phyloP scores from a whole-genome alignment of 2,888 invertebrate species.

The Lepidocyrtoides sp. region DNA sequence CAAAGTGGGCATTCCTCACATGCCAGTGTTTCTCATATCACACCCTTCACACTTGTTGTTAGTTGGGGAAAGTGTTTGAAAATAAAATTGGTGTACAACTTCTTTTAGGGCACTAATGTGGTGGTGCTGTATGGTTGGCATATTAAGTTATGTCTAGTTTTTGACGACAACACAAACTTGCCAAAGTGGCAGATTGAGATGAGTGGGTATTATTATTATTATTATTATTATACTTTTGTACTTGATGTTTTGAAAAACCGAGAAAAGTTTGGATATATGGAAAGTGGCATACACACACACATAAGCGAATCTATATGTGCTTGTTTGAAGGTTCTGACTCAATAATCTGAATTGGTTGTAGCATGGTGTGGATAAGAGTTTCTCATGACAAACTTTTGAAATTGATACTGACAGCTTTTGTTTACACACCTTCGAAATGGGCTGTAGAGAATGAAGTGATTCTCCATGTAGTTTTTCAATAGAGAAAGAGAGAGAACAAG shows the following conservation, averaged over 20 bases:
- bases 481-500: slow-evolving; percentile 50
- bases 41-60: slow-evolving; percentile 47
- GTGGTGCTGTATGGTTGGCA: not conserved
- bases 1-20: slow-evolving; percentile 46
- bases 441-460: slow-evolving; percentile 72
- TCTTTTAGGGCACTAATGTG: not conserved
- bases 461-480: slow-evolving; percentile 62
- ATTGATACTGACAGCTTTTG: slow-evolving; percentile 77
- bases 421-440: slow-evolving; percentile 65
- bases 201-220: slow-evolving; percentile 44
- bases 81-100: slow-evolving; percentile 17
- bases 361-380: slow-evolving; percentile 44
- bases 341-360: slow-evolving; percentile 9
- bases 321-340: not conserved
- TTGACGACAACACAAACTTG: not conserved
- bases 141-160: not conserved
- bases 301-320: too few relatives aligned
- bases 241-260: slow-evolving; percentile 6
- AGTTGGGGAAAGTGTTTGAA: slow-evolving; percentile 9
- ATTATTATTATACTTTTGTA: too few relatives aligned
- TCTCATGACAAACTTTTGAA: slow-evolving; percentile 72
- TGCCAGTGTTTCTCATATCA: slow-evolving; percentile 38
- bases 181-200: slow-evolving; percentile 14
- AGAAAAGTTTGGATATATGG: not conserved
- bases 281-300: not conserved